These are phyloP conservation scores for Hemibates koningsi DNA, from an alignment of 2,113 vertebrate genomes.

Conservation along the genomic window DNA sequence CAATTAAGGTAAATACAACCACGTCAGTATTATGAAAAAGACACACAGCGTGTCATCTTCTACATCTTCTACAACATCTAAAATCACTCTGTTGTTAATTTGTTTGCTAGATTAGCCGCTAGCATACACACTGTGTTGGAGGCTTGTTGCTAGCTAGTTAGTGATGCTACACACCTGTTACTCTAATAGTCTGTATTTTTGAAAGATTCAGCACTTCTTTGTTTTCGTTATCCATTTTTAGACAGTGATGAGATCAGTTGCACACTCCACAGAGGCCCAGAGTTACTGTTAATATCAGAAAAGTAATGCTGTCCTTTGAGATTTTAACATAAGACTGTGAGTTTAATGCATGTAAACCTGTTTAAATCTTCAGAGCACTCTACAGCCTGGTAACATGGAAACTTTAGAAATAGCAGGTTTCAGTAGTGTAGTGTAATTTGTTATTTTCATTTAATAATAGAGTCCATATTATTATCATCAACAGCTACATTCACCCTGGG, in stretches of 20 bases:
- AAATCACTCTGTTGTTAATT: too few species aligned
- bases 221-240: neutral
- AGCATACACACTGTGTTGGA: too few species aligned
- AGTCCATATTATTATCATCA: neutral
- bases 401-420: neutral
- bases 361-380: neutral
- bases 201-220: neutral
- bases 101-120: too few species aligned
- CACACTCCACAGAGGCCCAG: neutral
- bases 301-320: neutral
- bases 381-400: neutral
- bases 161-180: too few species aligned
- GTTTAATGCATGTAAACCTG: neutral
- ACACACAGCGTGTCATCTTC: neutral
- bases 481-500: neutral
- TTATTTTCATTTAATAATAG: neutral
- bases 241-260: neutral
- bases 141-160: too few species aligned
- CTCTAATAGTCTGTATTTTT: too few species aligned
- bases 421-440: neutral
- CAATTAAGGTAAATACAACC: neutral
- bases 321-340: neutral
- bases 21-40: neutral
- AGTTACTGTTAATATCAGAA: neutral
- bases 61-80: too few species aligned